Conservation (phyloP, 2,888 invertebrate species). For the Heliconius erato region DNA sequence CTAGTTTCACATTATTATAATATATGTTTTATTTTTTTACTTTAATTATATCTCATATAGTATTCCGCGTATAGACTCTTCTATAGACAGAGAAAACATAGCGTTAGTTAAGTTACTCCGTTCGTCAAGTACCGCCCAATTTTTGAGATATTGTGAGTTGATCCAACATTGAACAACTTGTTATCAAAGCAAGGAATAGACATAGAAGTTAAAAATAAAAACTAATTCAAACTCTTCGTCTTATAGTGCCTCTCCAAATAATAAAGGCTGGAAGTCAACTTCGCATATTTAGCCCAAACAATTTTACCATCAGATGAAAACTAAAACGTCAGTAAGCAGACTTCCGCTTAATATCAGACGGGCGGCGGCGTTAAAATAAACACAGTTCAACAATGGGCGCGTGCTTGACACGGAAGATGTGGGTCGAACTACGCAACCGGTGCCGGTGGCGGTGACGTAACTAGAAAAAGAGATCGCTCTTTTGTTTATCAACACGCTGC, state of each 20-base stretch:
- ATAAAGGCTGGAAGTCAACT: neutral
- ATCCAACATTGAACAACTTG: too few relatives aligned
- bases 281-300: neutral
- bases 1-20: neutral
- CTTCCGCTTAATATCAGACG: neutral
- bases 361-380: slow-evolving; percentile 28
- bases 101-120: too few relatives aligned
- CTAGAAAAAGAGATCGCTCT: neutral
- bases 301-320: neutral
- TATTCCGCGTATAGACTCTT: neutral
- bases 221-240: too few relatives aligned
- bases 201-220: too few relatives aligned
- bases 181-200: too few relatives aligned
- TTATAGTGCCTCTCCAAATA: neutral
- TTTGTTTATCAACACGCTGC: slow-evolving; percentile 42
- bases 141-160: too few relatives aligned
- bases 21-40: neutral
- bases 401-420: slow-evolving; percentile 43
- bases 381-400: slow-evolving; percentile 43
- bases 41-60: neutral
- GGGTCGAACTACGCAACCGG: slow-evolving; percentile 48
- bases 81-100: too few relatives aligned
- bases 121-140: too few relatives aligned
- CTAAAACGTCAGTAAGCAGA: neutral
- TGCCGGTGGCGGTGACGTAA: slow-evolving; percentile 34